Conservation (phyloP, 1,140 invertebrate species). For the Drosophila watanabei region DNA sequence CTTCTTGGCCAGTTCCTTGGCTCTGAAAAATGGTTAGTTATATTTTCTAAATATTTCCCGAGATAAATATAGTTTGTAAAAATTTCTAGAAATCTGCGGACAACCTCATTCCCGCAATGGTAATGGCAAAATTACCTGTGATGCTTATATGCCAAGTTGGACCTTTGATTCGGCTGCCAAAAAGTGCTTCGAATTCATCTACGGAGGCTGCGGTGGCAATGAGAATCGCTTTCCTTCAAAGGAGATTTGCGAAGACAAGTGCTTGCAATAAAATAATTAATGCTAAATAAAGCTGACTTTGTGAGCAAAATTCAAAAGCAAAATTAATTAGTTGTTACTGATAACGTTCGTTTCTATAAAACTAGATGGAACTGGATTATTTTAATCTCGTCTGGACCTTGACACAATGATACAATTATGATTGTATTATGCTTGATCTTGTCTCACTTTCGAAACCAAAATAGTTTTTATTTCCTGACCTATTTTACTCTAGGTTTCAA, state of each 20-base stretch:
- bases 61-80: background rate
- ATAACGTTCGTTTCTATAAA: background rate
- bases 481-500: conserved; percentile 1
- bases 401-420: background rate
- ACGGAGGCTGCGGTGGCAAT: conserved; percentile 95
- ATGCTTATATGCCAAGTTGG: conserved; percentile 88
- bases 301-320: background rate
- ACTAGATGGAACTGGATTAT: background rate
- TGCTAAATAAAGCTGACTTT: background rate
- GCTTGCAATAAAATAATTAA: conserved; percentile 45
- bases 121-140: conserved; percentile 3
- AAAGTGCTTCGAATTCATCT: conserved; percentile 88
- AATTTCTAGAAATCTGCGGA: conserved; percentile 18
- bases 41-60: background rate
- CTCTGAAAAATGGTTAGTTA: conserved; percentile 43
- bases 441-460: background rate
- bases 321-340: background rate
- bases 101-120: background rate
- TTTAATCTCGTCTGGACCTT: background rate
- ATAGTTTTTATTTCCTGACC: background rate
- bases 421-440: background rate
- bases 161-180: conserved; percentile 92
- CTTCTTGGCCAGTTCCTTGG: conserved; percentile 13
- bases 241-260: conserved; percentile 46
- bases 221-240: conserved; percentile 90